Conservation (phyloP, 2,888 invertebrate genomes). For the Ypsolopha sequella region DNA sequence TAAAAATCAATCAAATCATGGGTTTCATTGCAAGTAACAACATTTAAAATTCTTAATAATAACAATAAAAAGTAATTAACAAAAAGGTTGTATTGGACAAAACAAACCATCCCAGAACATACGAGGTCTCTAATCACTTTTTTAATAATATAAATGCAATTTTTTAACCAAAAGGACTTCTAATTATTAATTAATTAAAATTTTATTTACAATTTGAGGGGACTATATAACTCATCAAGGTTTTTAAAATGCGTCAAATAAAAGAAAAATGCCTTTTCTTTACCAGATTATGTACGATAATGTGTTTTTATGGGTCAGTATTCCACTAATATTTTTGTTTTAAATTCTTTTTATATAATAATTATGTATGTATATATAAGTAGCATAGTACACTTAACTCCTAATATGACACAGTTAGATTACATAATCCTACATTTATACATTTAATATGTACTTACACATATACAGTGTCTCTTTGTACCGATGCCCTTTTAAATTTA, state of each 20-base stretch:
- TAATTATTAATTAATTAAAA: constrained; percentile 54
- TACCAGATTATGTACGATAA: background rate
- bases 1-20: constrained; percentile 18
- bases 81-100: constrained; percentile 46
- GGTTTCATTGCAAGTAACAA: constrained; percentile 57
- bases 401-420: constrained; percentile 70
- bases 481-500: constrained; percentile 23
- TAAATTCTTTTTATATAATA: constrained; percentile 56
- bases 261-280: constrained; percentile 1
- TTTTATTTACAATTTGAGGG: constrained; percentile 57
- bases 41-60: constrained; percentile 65
- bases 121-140: constrained; percentile 40
- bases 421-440: constrained; percentile 54
- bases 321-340: constrained; percentile 55
- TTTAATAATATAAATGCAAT: constrained; percentile 59
- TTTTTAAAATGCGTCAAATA: background rate
- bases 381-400: constrained; percentile 63
- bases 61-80: constrained; percentile 66
- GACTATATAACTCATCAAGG: constrained; percentile 22
- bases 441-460: constrained; percentile 64
- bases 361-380: constrained; percentile 53
- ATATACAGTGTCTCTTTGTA: constrained; percentile 48
- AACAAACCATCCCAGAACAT: constrained; percentile 62
- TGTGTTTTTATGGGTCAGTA: constrained; percentile 33
- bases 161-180: constrained; percentile 44